Evolutionary conservation across 2,113 vertebrate genomes (phyloP).

Genomic region (Holacanthus passer): DNA sequence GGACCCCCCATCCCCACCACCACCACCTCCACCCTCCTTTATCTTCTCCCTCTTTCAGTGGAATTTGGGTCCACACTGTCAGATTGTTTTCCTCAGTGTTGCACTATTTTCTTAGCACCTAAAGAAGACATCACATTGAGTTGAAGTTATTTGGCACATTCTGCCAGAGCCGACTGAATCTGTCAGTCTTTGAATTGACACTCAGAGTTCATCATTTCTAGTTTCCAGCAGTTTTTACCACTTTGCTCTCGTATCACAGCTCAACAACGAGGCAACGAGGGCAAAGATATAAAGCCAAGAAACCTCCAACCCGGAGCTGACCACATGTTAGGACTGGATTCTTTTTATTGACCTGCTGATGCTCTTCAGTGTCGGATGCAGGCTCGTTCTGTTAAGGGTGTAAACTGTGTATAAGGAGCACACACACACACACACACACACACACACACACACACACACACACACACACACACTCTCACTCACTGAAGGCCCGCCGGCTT

Average conservation of each 20-base stretch:
- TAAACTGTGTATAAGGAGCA: conserved; percentile 12
- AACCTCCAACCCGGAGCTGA: neutral
- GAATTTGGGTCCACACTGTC: conserved; percentile 40
- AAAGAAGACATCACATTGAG: neutral
- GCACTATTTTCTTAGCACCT: conserved; percentile 15
- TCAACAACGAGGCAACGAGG: neutral
- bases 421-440: conserved; percentile 21
- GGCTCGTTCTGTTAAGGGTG: neutral
- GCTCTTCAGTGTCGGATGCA: conserved; percentile 1
- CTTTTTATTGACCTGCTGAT: conserved; percentile 1
- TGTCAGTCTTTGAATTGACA: neutral
- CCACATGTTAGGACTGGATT: conserved; percentile 30
- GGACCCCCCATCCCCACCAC: conserved; percentile 51
- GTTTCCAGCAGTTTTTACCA: conserved; percentile 6
- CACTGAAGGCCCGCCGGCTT: conserved; percentile 54
- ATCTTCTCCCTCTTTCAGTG: conserved; percentile 33
- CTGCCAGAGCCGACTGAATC: neutral
- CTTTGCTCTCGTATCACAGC: neutral
- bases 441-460: conserved; percentile 17
- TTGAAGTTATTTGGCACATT: neutral
- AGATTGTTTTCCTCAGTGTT: conserved; percentile 9
- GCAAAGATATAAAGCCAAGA: neutral
- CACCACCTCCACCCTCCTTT: conserved; percentile 40
- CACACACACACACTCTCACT: conserved; percentile 11
- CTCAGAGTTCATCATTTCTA: conserved; percentile 1